A percentile compares a stretch with the other conserved stretches of the same genome.
Evolutionary conservation across 2,113 vertebrate species (phyloP).

Genomic region (Spheniscus mendiculus): DNA sequence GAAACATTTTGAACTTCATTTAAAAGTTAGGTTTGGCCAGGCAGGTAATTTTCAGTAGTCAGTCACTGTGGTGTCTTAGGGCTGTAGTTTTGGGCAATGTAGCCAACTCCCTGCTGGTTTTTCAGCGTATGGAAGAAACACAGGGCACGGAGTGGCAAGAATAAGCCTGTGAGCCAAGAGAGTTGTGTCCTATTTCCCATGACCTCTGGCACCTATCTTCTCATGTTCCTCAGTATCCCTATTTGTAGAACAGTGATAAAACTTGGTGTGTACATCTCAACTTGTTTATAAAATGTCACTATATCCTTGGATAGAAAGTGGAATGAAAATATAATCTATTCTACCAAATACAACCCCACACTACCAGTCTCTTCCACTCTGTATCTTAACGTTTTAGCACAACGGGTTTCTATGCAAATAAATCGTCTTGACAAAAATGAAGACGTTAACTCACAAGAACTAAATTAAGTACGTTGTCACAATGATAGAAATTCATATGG

Average conservation of each 20-base stretch:
- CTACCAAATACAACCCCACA: background rate
- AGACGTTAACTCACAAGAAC: background rate
- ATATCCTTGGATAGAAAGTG: background rate
- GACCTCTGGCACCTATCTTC: background rate
- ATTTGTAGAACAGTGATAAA: conserved; percentile 31
- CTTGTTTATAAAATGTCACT: conserved; percentile 42
- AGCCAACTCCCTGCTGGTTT: background rate
- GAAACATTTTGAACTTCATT: background rate
- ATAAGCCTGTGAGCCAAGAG: background rate
- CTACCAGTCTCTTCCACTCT: background rate
- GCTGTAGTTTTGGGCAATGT: background rate
- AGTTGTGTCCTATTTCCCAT: background rate
- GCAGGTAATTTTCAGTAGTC: background rate
- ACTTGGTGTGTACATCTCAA: background rate
- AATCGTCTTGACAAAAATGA: background rate
- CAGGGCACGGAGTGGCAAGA: background rate
- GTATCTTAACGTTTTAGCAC: background rate
- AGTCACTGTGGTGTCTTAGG: background rate
- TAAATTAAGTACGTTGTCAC: background rate
- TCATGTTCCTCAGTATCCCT: background rate
- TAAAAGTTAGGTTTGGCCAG: background rate
- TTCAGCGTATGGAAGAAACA: background rate
- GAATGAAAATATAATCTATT: background rate
- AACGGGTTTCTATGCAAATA: background rate
- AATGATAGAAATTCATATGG: background rate